A percentile compares a stretch with the other conserved stretches of the same genome.
phyloP scores from a whole-genome alignment of 2,888 invertebrate genomes.

The Junonia oenone region DNA sequence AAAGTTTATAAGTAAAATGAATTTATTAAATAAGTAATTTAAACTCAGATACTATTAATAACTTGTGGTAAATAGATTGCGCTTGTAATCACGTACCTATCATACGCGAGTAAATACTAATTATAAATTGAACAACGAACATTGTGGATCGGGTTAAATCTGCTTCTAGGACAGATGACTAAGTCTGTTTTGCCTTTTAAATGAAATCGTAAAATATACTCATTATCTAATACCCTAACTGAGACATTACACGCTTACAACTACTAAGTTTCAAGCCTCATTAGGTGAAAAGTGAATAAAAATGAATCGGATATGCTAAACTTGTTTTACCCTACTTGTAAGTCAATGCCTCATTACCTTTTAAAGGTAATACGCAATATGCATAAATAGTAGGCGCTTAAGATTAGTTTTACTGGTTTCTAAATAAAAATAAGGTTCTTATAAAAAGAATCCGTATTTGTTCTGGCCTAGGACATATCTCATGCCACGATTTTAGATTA shows the following conservation, averaged over 20 bases:
- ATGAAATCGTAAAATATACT: constrained; percentile 25
- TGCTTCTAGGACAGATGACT: constrained; percentile 22
- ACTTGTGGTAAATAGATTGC: too few relatives aligned
- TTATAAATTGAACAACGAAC: not conserved
- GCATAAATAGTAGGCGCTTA: constrained; percentile 6
- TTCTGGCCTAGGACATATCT: not conserved
- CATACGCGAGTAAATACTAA: not conserved
- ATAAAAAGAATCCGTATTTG: not conserved
- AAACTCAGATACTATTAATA: too few relatives aligned
- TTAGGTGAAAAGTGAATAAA: constrained; percentile 31
- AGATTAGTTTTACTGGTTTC: not conserved
- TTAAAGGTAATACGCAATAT: constrained; percentile 18
- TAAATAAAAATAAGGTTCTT: not conserved
- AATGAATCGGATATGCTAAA: constrained; percentile 32
- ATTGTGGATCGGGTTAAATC: constrained; percentile 3
- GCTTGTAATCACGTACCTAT: too few relatives aligned
- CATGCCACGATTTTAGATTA: too few relatives aligned
- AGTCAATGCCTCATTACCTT: constrained; percentile 31
- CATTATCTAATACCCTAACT: constrained; percentile 24
- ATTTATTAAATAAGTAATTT: too few relatives aligned
- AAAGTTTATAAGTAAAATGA: too few relatives aligned
- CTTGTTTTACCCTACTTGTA: constrained; percentile 31
- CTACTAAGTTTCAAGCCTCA: constrained; percentile 22
- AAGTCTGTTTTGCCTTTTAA: constrained; percentile 22
- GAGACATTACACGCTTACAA: constrained; percentile 25